Conservation (phyloP, 2,797 vertebrate species). For the Eulemur coronatus region DNA sequence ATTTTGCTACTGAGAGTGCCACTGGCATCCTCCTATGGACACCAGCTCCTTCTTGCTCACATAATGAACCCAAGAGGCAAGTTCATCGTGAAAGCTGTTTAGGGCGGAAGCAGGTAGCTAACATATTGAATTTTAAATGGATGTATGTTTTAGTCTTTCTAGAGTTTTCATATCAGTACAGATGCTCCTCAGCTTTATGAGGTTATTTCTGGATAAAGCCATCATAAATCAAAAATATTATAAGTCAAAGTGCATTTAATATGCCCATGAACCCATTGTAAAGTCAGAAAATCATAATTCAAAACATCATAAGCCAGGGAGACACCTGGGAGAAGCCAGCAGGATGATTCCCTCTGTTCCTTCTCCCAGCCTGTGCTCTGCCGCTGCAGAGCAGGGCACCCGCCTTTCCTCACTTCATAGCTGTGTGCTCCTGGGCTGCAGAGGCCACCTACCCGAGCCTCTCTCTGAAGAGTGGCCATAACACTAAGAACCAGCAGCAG, state of each 20-base stretch:
- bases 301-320: background rate
- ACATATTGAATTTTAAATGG: background rate
- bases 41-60: background rate
- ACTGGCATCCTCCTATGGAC: background rate
- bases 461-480: background rate
- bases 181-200: background rate
- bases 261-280: background rate
- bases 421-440: background rate
- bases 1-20: background rate
- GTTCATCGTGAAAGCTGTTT: background rate
- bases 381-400: accelerated
- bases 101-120: background rate
- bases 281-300: background rate
- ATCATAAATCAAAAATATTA: background rate
- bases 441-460: background rate
- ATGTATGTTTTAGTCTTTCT: background rate
- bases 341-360: too few relatives aligned
- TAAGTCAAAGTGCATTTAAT: background rate
- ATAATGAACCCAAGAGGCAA: background rate
- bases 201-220: background rate
- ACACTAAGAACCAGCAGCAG: background rate
- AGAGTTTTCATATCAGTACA: background rate
- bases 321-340: background rate
- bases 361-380: background rate
- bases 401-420: accelerated